phyloP scores from a whole-genome alignment of 2,888 invertebrate genomes.

The Eupithecia exiguata region DNA sequence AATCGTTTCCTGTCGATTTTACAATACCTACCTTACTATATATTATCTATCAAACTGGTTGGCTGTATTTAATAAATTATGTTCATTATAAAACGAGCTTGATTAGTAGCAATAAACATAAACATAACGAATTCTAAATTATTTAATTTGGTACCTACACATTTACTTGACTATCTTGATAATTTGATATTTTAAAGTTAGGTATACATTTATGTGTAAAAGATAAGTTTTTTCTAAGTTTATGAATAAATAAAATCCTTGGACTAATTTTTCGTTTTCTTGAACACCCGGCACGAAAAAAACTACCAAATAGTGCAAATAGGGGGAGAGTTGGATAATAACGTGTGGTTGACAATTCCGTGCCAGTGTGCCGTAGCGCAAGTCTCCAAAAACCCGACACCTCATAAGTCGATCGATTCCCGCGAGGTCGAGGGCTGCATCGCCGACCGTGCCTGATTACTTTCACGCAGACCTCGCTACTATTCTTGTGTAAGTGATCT shows the following conservation, averaged over 20 bases:
- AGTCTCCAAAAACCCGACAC: too few species aligned
- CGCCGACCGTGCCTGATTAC: too few species aligned
- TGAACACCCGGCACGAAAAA: too few species aligned
- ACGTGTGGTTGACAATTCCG: too few species aligned
- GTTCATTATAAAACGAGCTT: neutral
- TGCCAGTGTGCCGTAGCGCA: too few species aligned
- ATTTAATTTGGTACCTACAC: neutral
- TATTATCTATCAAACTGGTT: neutral
- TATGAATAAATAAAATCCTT: constrained; percentile 14
- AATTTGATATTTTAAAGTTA: neutral
- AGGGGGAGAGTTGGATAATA: too few species aligned
- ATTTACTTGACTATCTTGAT: neutral
- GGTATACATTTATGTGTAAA: too few species aligned
- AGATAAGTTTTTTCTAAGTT: constrained; percentile 4
- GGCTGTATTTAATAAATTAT: neutral
- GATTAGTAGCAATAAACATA: neutral
- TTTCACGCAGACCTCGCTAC: too few species aligned
- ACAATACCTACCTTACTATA: neutral
- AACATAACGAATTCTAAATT: neutral
- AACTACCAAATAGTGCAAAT: too few species aligned
- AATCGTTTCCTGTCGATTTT: neutral
- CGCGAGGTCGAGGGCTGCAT: too few species aligned
- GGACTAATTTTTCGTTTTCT: neutral
- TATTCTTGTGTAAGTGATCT: too few species aligned
- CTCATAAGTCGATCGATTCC: too few species aligned